Conservation (phyloP, 2,797 vertebrate species). For the Gambusia yucatana region DNA sequence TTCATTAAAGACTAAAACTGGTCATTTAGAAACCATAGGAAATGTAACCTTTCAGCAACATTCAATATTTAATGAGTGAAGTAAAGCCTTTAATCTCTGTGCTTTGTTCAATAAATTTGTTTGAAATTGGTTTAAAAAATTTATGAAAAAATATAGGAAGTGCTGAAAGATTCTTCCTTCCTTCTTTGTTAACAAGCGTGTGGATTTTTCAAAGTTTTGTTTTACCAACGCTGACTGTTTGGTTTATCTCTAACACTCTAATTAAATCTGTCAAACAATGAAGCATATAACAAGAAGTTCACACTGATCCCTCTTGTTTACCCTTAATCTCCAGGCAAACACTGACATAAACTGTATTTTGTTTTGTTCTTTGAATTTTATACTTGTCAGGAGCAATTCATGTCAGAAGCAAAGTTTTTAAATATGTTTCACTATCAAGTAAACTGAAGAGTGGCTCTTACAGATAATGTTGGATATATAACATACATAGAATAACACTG, state of each 20-base stretch:
- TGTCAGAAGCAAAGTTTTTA: not conserved
- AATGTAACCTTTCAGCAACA: slow-evolving; percentile 72
- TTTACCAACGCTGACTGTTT: slow-evolving; percentile 26
- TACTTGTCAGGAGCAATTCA: not conserved
- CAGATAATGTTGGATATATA: not conserved
- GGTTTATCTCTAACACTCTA: slow-evolving; percentile 10
- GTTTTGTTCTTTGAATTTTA: not conserved
- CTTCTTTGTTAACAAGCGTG: slow-evolving; percentile 19
- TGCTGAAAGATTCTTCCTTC: slow-evolving; percentile 18
- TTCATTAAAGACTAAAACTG: slow-evolving; percentile 72
- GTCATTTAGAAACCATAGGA: slow-evolving; percentile 63
- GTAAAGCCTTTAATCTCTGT: slow-evolving; percentile 59
- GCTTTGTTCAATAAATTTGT: slow-evolving; percentile 62
- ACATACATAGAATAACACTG: not conserved
- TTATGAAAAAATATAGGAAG: slow-evolving; percentile 12
- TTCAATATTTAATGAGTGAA: slow-evolving; percentile 72
- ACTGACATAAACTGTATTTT: not conserved
- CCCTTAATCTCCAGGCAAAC: not conserved
- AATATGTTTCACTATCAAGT: not conserved
- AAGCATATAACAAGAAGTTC: slow-evolving; percentile 2
- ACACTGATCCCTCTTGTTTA: not conserved
- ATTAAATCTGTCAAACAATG: slow-evolving; percentile 25
- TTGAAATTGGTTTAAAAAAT: slow-evolving; percentile 35
- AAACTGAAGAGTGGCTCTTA: not conserved
- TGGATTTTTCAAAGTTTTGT: slow-evolving; percentile 22